These are phyloP conservation scores for Subanguina moxae DNA, from an alignment of 1,140 invertebrate species.

Conservation along the genomic window DNA sequence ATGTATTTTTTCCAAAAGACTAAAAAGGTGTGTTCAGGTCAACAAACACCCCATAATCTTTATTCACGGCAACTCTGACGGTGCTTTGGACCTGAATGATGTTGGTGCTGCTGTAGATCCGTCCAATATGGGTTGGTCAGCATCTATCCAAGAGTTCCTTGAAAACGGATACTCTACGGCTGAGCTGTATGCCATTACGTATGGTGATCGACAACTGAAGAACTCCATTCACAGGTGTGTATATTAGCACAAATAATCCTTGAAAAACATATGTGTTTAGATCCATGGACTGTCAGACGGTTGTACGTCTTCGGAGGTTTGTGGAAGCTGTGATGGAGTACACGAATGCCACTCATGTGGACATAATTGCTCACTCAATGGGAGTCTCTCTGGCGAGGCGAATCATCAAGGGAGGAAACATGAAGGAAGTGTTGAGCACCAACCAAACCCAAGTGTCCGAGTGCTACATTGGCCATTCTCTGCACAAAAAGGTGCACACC, in stretches of 20 bases:
- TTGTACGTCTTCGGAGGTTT: slow-evolving; percentile 39
- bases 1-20: not conserved
- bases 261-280: slow-evolving; percentile 9
- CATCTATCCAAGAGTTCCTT: slow-evolving; percentile 35
- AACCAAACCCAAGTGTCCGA: not conserved
- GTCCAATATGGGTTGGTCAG: slow-evolving; percentile 33
- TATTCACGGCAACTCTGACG: slow-evolving; percentile 44
- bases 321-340: slow-evolving; percentile 46
- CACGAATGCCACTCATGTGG: slow-evolving; percentile 33
- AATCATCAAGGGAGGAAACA: slow-evolving; percentile 44
- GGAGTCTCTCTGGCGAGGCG: slow-evolving; percentile 47
- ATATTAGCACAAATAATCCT: not conserved
- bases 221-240: slow-evolving; percentile 17
- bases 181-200: slow-evolving; percentile 49
- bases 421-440: slow-evolving; percentile 9
- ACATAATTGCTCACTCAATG: slow-evolving; percentile 51
- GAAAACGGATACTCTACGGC: slow-evolving; percentile 37
- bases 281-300: slow-evolving; percentile 29
- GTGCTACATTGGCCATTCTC: slow-evolving; percentile 18
- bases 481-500: slow-evolving; percentile 22
- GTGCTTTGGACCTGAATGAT: slow-evolving; percentile 19
- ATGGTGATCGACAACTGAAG: slow-evolving; percentile 38
- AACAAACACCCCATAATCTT: slow-evolving; percentile 35
- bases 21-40: slow-evolving; percentile 12
- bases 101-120: slow-evolving; percentile 14